phyloP scores from a whole-genome alignment of 1,140 invertebrate species.

The Brachionus rotundiformis region DNA sequence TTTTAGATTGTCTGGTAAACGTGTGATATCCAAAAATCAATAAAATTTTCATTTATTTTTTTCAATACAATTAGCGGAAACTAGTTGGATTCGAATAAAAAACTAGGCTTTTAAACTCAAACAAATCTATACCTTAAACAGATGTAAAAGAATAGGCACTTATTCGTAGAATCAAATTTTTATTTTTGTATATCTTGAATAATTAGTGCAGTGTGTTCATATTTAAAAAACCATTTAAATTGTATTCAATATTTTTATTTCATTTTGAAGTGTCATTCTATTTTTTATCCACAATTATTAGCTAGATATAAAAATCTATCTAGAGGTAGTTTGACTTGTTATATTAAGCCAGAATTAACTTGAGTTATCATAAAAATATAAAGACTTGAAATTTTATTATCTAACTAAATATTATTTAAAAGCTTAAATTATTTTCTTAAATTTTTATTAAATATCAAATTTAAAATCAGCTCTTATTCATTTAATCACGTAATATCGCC shows the following conservation, averaged over 20 bases:
- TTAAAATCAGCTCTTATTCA: background rate
- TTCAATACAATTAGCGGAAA: background rate
- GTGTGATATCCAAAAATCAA: background rate
- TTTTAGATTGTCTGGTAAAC: background rate
- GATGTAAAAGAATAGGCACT: background rate
- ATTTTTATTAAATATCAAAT: background rate
- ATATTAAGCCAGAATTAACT: background rate
- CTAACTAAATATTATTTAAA: background rate
- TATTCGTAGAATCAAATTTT: background rate
- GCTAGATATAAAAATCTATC: background rate
- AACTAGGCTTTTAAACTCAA: background rate
- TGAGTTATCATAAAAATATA: background rate
- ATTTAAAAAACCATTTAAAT: background rate
- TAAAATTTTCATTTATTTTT: background rate
- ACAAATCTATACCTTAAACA: background rate
- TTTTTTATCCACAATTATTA: background rate
- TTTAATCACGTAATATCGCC: no score
- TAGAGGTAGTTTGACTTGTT: slow-evolving; percentile 1
- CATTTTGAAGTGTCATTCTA: background rate
- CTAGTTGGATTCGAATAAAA: background rate
- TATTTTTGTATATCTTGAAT: background rate
- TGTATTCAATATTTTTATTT: background rate
- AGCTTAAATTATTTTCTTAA: background rate
- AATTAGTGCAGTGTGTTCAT: background rate
- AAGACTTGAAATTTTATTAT: background rate